Base-by-base conservation (phyloP, 1,140 invertebrate genomes). In the Harpegnathos saltator region DNA sequence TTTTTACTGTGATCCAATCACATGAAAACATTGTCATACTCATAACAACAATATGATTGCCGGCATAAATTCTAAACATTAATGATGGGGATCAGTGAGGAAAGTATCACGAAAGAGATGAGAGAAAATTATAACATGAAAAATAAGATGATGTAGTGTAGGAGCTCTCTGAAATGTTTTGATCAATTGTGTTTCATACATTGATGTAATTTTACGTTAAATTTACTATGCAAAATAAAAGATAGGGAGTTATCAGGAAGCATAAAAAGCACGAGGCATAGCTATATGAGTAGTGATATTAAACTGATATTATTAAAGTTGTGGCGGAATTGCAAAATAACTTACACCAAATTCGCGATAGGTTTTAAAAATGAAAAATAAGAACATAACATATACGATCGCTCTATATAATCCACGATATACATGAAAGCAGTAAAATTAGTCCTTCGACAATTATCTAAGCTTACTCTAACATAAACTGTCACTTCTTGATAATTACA, bases 1-100 rank as follows among this genome's bases (percentile, higher is more conserved):
- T 80, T 19, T 15, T 78, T 33, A 50, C 24, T 82, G 69, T 62
- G 52, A 73, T n/a, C 38, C 58, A 61, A 44, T 48, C 14, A 59
- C n/a, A 38, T 54, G 44, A 29, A 38, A 48, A 69, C 0, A 78
- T 17, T 68, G 68, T 19, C 2, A 54, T 17, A 9, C 11, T 22
- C 38, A 65, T 56, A n/a, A 66, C 14, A 77, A 68, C 44, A 78
- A 78, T 52, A 11, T 4, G 38, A 44, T 44, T 69, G 17, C 1
- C 50, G 58, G 65, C 17, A n/a, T 44, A 2, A 26, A 56, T 17
- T 78, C 44, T 14, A 59, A 48, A 56, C 62, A 69, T 26, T 44
- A 5, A 19, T 56, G 33, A 77, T 48, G 48, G 48, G 33, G 14
- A 22, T 78, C 24, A 80, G 1, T 12, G n/a, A 65, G 26, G 14